These are phyloP conservation scores for Acleris holmiana DNA, from an alignment of 2,888 invertebrate species.

Conservation along the genomic window DNA sequence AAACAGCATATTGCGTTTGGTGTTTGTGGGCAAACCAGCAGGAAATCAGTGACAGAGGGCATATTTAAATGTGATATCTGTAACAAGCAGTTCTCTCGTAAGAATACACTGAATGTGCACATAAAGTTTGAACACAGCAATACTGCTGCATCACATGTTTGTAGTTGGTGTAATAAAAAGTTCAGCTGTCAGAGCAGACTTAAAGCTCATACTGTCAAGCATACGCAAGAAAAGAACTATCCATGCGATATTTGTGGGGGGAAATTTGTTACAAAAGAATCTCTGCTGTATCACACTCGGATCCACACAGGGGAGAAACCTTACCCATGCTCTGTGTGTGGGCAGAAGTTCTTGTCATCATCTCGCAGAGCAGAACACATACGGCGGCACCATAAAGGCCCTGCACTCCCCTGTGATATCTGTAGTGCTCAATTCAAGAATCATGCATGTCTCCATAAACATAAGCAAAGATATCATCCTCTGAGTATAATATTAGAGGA, in stretches of 20 bases:
- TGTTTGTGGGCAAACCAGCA: slow-evolving; percentile 44
- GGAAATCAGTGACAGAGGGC: slow-evolving; percentile 42
- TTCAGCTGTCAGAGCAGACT: slow-evolving; percentile 49
- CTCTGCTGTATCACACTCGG: slow-evolving; percentile 54
- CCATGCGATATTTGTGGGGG: slow-evolving; percentile 50
- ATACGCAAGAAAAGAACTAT: slow-evolving; percentile 56
- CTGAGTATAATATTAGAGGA: slow-evolving; percentile 42
- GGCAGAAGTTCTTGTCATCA: slow-evolving; percentile 49
- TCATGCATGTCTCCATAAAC: slow-evolving; percentile 44
- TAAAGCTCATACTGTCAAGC: slow-evolving; percentile 51
- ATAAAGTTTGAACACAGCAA: slow-evolving; percentile 53
- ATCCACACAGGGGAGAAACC: slow-evolving; percentile 58
- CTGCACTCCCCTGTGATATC: slow-evolving; percentile 50
- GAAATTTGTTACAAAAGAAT: slow-evolving; percentile 51
- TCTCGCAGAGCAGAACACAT: slow-evolving; percentile 53
- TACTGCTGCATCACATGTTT: slow-evolving; percentile 43
- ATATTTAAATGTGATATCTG: slow-evolving; percentile 51
- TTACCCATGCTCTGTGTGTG: slow-evolving; percentile 52
- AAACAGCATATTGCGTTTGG: slow-evolving; percentile 46
- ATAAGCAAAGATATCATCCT: slow-evolving; percentile 50
- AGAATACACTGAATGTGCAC: slow-evolving; percentile 48
- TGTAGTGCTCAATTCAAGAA: slow-evolving; percentile 50
- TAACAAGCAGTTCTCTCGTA: slow-evolving; percentile 49
- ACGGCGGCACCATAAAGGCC: slow-evolving; percentile 45
- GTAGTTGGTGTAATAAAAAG: slow-evolving; percentile 55